A percentile compares a stretch with the other conserved stretches of the same genome.
These are phyloP conservation scores for Melierax canorus DNA, from an alignment of 2,113 vertebrate genomes.

Conservation along the genomic window DNA sequence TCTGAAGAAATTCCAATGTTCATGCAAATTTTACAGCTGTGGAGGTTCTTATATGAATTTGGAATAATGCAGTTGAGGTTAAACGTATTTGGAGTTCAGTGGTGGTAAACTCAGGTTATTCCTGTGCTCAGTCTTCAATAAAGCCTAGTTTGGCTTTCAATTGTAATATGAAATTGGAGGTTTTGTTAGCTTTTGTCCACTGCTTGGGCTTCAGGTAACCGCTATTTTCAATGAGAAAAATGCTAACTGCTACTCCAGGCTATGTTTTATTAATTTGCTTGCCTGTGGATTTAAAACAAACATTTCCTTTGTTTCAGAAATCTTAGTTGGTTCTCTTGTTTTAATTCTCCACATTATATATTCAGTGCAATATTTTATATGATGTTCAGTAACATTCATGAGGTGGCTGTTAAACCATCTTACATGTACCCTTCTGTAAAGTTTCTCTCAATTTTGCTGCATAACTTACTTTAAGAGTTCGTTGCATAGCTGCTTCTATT, in stretches of 20 bases:
- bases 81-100: accelerated
- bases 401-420: background rate
- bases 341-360: background rate
- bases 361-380: background rate
- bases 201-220: background rate
- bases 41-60: background rate
- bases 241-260: background rate
- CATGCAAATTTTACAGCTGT: background rate
- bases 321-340: background rate
- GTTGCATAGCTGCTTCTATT: background rate
- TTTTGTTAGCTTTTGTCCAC: background rate
- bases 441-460: background rate
- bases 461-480: background rate
- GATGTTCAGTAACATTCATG: background rate
- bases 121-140: background rate
- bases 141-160: background rate
- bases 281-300: background rate
- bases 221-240: background rate
- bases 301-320: background rate
- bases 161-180: background rate
- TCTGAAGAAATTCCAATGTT: background rate
- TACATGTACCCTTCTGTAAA: background rate
- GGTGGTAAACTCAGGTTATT: background rate
- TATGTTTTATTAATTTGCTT: background rate
- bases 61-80: background rate